Conservation (phyloP, 1,140 invertebrate species). For the Drosophila grimshawi region DNA sequence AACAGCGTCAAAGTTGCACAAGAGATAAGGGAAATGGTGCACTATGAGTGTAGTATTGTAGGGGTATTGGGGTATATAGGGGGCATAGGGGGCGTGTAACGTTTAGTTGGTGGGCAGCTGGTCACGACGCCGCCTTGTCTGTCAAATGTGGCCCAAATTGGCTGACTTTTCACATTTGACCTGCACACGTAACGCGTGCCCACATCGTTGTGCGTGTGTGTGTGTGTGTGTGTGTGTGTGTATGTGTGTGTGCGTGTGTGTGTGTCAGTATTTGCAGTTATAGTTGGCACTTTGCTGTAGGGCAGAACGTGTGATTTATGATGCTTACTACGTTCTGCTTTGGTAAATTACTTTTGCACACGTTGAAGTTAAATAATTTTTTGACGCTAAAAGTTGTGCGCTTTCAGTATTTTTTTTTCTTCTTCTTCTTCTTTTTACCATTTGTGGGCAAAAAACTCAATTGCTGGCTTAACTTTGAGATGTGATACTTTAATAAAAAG, state of each 20-base stretch:
- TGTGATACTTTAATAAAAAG: constrained; percentile 52
- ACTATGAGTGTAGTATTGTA: not conserved
- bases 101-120: constrained; percentile 36
- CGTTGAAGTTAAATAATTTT: constrained; percentile 57
- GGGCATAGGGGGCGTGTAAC: not conserved
- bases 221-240: not conserved
- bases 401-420: constrained; percentile 17
- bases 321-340: constrained; percentile 59
- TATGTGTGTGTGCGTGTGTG: constrained; percentile 6
- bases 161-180: constrained; percentile 81
- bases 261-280: constrained; percentile 69
- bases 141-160: constrained; percentile 75
- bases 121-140: constrained; percentile 58
- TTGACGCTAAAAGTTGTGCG: constrained; percentile 38
- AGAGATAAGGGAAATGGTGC: not conserved
- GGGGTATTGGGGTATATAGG: not conserved
- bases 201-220: not conserved
- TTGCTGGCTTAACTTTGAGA: constrained; percentile 34
- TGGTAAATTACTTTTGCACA: constrained; percentile 72
- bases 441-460: constrained; percentile 37
- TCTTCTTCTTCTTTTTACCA: constrained; percentile 4
- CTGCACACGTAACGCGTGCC: constrained; percentile 69
- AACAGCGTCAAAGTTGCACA: not conserved
- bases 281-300: constrained; percentile 50
- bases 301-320: constrained; percentile 76